These are phyloP conservation scores for Stomorhina lunata DNA, from an alignment of 2,888 invertebrate species.

Conservation along the genomic window DNA sequence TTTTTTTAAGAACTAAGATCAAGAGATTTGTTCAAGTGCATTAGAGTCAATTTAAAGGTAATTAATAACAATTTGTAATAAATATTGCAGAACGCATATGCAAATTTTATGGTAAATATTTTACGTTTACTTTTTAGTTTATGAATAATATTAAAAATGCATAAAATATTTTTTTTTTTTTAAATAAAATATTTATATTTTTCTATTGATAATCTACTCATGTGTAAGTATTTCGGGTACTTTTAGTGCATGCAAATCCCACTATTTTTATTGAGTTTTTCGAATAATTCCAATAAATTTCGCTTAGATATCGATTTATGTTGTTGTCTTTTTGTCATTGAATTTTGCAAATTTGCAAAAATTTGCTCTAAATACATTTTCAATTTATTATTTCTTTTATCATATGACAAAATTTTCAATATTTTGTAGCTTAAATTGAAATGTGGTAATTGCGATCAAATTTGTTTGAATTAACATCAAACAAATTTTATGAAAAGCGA, in stretches of 20 bases:
- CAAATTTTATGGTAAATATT: conserved; percentile 15
- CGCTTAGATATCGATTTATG: conserved; percentile 15
- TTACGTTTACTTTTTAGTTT: conserved; percentile 10
- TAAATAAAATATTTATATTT: background rate
- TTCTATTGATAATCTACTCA: conserved; percentile 34
- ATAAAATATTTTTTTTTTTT: conserved; percentile 30
- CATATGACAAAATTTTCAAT: background rate
- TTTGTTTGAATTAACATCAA: background rate
- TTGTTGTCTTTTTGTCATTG: conserved; percentile 50
- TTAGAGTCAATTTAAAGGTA: conserved; percentile 46
- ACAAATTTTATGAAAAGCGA: background rate
- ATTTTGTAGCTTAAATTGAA: background rate
- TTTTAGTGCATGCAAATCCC: conserved; percentile 27
- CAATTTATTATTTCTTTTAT: conserved; percentile 54
- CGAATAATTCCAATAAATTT: conserved; percentile 9
- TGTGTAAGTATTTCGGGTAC: background rate
- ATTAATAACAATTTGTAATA: conserved; percentile 61
- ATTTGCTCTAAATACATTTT: conserved; percentile 62
- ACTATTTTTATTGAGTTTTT: conserved; percentile 28
- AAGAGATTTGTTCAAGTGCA: conserved; percentile 42
- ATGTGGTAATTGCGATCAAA: conserved; percentile 8
- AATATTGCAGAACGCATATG: conserved; percentile 24
- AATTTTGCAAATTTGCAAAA: conserved; percentile 42
- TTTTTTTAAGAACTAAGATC: conserved; percentile 23
- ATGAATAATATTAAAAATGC: conserved; percentile 2